phyloP scores from a whole-genome alignment of 1,140 invertebrate species.

The Mesaphorura yosii region DNA sequence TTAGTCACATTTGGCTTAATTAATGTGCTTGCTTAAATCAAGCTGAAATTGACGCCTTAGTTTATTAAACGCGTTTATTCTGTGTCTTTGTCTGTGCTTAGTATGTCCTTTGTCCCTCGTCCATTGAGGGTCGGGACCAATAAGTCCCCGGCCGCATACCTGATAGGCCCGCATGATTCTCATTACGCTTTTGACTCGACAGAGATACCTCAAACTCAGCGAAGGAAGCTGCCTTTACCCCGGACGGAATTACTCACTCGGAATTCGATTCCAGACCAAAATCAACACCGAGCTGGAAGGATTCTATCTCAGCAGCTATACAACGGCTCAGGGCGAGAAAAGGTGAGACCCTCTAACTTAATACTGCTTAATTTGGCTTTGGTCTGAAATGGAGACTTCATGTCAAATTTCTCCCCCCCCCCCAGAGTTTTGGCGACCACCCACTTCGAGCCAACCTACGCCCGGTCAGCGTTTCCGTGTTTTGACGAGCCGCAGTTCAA shows the following conservation, averaged over 20 bases:
- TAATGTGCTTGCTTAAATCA: too few species aligned
- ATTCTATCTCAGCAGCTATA: constrained; percentile 83
- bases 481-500: constrained; percentile 94
- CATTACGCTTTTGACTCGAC: constrained; percentile 2
- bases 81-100: too few species aligned
- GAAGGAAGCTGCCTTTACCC: constrained; percentile 45
- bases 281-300: constrained; percentile 70
- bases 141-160: too few species aligned
- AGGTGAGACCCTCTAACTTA: constrained; percentile 45
- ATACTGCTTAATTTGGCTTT: not conserved
- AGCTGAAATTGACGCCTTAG: too few species aligned
- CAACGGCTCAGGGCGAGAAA: constrained; percentile 55
- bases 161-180: too few species aligned
- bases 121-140: too few species aligned
- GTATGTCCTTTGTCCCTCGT: too few species aligned
- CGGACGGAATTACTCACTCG: constrained; percentile 69
- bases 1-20: too few species aligned
- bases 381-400: not conserved
- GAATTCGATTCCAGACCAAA: constrained; percentile 66
- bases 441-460: constrained; percentile 89
- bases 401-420: constrained; percentile 36
- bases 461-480: constrained; percentile 87
- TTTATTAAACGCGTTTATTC: too few species aligned
- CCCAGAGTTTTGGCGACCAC: constrained; percentile 79
- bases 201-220: constrained; percentile 62